Evolutionary conservation across 2,888 invertebrate species (phyloP), one percentile per base, ranked within the genome.

Genomic region (Steinernema hermaphroditum): DNA sequence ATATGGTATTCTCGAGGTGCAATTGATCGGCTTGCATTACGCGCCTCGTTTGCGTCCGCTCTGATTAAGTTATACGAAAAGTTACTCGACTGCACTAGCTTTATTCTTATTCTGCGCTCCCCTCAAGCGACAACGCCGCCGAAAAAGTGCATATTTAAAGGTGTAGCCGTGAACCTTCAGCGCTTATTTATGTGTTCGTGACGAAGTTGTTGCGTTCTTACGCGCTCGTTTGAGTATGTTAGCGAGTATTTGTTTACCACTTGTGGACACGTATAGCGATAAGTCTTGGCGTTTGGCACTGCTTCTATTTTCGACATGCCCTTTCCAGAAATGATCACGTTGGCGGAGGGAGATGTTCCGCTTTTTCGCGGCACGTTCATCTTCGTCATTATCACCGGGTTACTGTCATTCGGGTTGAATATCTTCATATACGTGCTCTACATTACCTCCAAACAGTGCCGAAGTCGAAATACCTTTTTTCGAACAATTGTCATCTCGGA

Each of bases 381-480:
- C 62, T 62, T 62, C 62, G 62, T 32, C 29, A 34, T 62, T 32
- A 27, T 62, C 29, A 29, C 62, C 62, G 62, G 62, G 62, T 62
- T 62, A 24, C 62, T 62, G 62, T 62, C 62, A 19, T 62, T 62
- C 62, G 62, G 62, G 62, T 62, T 62, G 34, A 62, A 62, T 32
- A 32, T 62, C 62, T 62, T 62, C 34, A 62, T 62, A 6, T 62
- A 62, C 32, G 29, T 32, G 32, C 62, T 62, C 32, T 62, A 62
- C 62, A 62, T 62, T n/a, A 62, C 62, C 34, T 62, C 62, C 14
- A 62, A 62, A n/a, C 62, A 62, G 29, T 62, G 62, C 19, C 62
- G 62, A 29, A 62, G 62, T 32, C 22, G 62, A 32, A 62, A 62
- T 32, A 62, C 62, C n/a, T 62, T 62, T 32, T 62, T 62, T 32